Base-by-base conservation (phyloP, 2,113 vertebrate species). In the Corythaixoides concolor region DNA sequence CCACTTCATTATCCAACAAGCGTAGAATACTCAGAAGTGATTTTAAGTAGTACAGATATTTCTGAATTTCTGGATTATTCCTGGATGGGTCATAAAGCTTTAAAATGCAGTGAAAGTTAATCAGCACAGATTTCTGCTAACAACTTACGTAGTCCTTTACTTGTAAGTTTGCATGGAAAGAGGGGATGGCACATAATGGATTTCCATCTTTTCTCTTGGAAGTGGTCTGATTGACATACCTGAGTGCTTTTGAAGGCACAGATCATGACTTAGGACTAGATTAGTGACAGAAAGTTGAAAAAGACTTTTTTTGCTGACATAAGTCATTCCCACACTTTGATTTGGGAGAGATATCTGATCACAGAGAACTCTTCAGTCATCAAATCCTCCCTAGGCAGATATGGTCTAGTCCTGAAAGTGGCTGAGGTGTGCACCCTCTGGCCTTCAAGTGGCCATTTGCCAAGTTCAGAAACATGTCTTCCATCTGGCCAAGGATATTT, bases 1-100 rank as follows among this genome's bases (percentile, higher is more conserved):
- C 80, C 89, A 87, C 89, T 87, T 96, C 94, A 93, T 96, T 95
- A 85, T 53, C 59, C 60, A 92, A 56, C 77, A 87, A 89, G 37
- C 27, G 72, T n/a, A 62, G 64, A 85, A 47, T 63, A 37, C 27
- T 80, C 79, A 92, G 37, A 86, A 70, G 49, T 59, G 26, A 63
- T 63, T 32, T 67, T 67, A 92, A 92, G 50, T n/a, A 73, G 33
- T 53, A 33, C n/a, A 83, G 41, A 64, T 67, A 41, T 84, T 90
- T n/a, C 68, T 96, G 67, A 77, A 6, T 69, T 73, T 64, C 32
- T 49, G 55, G 14, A 6, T 73, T 87, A 30, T 77, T 85, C 30
- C 55, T 86, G 26, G 5, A 30, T 73, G 50, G 55, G 33, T 85
- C 35, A 60, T 56, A 79, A 82, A 41, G 35, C 19, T 87, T 75